Conservation (phyloP, 2,797 vertebrate species). For the Platalea minor region DNA sequence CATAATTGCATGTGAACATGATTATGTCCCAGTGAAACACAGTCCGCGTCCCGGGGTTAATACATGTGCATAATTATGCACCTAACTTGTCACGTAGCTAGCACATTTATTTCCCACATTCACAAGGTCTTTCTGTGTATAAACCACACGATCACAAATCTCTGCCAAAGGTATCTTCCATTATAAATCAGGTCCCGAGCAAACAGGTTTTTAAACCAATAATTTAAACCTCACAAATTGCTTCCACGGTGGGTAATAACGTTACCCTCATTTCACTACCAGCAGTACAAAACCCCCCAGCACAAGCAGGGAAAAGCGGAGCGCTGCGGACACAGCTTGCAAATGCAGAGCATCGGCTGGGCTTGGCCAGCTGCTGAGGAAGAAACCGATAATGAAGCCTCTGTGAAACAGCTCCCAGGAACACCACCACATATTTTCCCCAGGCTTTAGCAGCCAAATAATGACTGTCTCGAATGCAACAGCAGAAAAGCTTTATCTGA, state of each 20-base stretch:
- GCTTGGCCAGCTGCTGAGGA: slow-evolving; percentile 4
- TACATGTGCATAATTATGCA: not conserved
- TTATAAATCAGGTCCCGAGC: not conserved
- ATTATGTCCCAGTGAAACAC: not conserved
- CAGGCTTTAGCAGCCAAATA: slow-evolving; percentile 38
- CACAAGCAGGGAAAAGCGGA: not conserved
- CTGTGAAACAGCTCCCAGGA: slow-evolving; percentile 22
- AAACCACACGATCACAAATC: not conserved
- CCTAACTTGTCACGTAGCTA: not conserved
- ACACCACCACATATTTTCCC: slow-evolving; percentile 38
- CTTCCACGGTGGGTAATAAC: not conserved
- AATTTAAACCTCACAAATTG: not conserved
- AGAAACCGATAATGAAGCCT: slow-evolving; percentile 27
- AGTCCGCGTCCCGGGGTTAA: not conserved
- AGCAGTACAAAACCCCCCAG: not conserved
- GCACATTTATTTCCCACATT: not conserved
- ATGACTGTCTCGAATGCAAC: not conserved
- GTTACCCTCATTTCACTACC: not conserved
- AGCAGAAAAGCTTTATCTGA: slow-evolving; percentile 48
- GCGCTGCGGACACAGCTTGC: not conserved
- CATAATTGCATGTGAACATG: not conserved
- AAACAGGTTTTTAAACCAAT: not conserved
- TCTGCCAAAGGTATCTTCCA: not conserved
- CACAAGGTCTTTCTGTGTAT: not conserved
- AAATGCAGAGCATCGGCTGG: not conserved